phyloP scores from a whole-genome alignment of 2,797 vertebrate genomes.

The Tenualosa ilisha region DNA sequence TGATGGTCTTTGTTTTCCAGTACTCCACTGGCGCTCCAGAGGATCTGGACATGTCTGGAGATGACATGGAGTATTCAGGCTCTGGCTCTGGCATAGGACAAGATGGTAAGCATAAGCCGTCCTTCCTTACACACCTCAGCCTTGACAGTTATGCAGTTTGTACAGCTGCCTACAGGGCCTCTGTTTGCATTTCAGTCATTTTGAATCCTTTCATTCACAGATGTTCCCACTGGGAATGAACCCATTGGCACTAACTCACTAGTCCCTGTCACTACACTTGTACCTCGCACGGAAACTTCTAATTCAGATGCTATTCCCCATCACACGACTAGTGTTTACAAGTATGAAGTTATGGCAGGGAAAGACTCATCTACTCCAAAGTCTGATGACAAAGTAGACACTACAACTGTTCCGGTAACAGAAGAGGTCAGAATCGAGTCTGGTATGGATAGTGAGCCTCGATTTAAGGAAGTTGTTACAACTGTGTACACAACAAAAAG shows the following conservation, averaged over 20 bases:
- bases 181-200: not conserved
- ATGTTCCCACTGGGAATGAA: too few species aligned
- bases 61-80: conserved; percentile 45
- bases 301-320: conserved; percentile 13
- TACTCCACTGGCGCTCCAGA: conserved; percentile 29
- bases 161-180: too few species aligned
- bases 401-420: too few species aligned
- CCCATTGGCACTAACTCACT: not conserved
- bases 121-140: not conserved
- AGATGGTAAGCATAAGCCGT: conserved; percentile 27
- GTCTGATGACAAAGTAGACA: too few species aligned
- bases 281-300: not conserved
- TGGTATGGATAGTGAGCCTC: not conserved
- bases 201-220: not conserved
- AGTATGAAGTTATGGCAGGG: not conserved
- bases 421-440: too few species aligned
- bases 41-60: conserved; percentile 50
- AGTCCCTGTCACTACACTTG: not conserved
- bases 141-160: too few species aligned
- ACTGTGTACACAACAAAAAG: not conserved
- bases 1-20: not conserved
- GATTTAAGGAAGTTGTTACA: not conserved
- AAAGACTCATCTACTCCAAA: conserved; percentile 26
- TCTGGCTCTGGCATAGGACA: conserved; percentile 45
- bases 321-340: not conserved